These are phyloP conservation scores for Synergus umbraculus DNA, from an alignment of 2,888 invertebrate genomes.

Conservation along the genomic window DNA sequence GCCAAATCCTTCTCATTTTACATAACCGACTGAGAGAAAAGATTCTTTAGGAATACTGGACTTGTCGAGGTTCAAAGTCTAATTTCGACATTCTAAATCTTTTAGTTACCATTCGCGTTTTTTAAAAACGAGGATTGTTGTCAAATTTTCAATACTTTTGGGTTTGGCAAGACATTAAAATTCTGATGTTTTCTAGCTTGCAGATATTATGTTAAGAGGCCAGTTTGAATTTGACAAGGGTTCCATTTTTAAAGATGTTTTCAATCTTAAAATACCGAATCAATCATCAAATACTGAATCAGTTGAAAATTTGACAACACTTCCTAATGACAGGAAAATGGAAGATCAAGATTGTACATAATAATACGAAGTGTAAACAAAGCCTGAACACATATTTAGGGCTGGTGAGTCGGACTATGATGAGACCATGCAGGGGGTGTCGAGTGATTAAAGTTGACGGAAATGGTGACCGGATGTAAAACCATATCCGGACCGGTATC, in stretches of 20 bases:
- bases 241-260: not conserved
- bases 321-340: conserved; percentile 5
- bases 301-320: conserved; percentile 10
- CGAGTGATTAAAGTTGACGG: conserved; percentile 85
- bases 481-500: conserved; percentile 81
- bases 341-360: conserved; percentile 28
- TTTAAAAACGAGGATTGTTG: not conserved
- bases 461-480: conserved; percentile 92
- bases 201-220: no score
- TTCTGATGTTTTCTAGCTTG: no score
- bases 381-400: conserved; percentile 49
- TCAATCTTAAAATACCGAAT: not conserved
- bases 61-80: conserved; percentile 12
- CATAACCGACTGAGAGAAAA: not conserved
- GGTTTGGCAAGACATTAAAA: not conserved
- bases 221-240: not conserved
- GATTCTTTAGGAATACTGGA: conserved; percentile 17
- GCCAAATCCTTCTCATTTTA: conserved; percentile 2
- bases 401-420: conserved; percentile 70
- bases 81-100: not conserved
- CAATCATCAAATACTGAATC: not conserved
- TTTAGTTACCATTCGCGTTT: not conserved
- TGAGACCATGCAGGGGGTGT: conserved; percentile 68
- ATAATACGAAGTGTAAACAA: not conserved
- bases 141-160: conserved; percentile 1